A percentile compares a stretch with the other conserved stretches of the same genome.
These are phyloP conservation scores for Lineus longissimus DNA, from an alignment of 1,140 invertebrate species.

Conservation along the genomic window DNA sequence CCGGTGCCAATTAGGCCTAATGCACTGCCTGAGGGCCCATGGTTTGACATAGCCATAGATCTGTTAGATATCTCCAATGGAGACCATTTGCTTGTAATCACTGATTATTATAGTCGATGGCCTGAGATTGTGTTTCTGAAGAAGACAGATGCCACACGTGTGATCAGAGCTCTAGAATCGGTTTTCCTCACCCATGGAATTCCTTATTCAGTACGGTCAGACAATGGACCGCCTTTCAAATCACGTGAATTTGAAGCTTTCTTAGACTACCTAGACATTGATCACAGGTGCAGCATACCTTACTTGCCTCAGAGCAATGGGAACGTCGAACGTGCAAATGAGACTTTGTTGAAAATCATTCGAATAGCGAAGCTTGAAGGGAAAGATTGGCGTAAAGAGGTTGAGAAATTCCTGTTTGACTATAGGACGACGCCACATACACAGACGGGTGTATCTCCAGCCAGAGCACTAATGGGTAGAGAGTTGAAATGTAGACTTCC, in stretches of 20 bases:
- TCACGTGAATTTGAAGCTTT: conserved; percentile 13
- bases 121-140: conserved; percentile 23
- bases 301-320: too few relatives aligned
- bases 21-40: conserved; percentile 17
- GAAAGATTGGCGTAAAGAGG: too few relatives aligned
- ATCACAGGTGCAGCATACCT: too few relatives aligned
- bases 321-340: too few relatives aligned
- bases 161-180: conserved; percentile 9
- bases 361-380: too few relatives aligned
- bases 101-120: conserved; percentile 23
- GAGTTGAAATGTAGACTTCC: too few relatives aligned
- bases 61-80: conserved; percentile 23
- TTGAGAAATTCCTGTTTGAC: too few relatives aligned
- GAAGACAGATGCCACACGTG: conserved; percentile 12
- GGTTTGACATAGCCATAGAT: conserved; percentile 25
- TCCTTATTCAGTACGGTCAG: conserved; percentile 12
- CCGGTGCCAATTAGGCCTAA: conserved; percentile 18
- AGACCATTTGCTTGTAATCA: conserved; percentile 18
- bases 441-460: too few relatives aligned
- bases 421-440: too few relatives aligned
- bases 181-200: conserved; percentile 23
- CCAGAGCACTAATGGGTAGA: too few relatives aligned
- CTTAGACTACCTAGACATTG: background rate
- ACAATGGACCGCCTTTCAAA: conserved; percentile 23
- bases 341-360: too few relatives aligned